These are phyloP conservation scores for Porites cylindrica DNA, from an alignment of 92 coral and sea anemone species.

Conservation along the genomic window DNA sequence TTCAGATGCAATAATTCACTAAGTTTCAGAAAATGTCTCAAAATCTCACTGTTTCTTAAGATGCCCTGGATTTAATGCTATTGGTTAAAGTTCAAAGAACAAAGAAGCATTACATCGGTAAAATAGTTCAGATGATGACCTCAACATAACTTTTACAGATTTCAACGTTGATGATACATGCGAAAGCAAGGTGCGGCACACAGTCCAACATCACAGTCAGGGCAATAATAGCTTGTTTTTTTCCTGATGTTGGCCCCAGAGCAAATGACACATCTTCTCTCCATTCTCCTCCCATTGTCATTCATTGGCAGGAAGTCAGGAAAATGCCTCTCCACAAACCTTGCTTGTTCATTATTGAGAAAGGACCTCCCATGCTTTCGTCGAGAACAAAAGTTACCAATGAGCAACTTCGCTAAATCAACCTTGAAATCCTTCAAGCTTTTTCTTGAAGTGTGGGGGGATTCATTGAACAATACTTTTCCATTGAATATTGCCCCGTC, in stretches of 20 bases:
- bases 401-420: background rate
- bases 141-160: background rate
- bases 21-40: constrained; percentile 4
- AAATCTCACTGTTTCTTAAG: constrained; percentile 14
- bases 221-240: constrained; percentile 20
- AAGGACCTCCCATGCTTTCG: constrained; percentile 40
- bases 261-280: constrained; percentile 47
- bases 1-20: background rate
- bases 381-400: constrained; percentile 40
- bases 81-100: background rate
- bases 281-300: constrained; percentile 36
- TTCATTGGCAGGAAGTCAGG: constrained; percentile 43
- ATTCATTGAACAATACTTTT: constrained; percentile 14
- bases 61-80: constrained; percentile 9
- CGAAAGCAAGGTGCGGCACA: constrained; percentile 46
- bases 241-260: background rate
- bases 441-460: background rate
- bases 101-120: background rate
- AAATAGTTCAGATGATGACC: constrained; percentile 3
- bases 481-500: constrained; percentile 21
- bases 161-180: constrained; percentile 15
- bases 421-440: constrained; percentile 6
- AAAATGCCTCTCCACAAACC: constrained; percentile 53
- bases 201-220: constrained; percentile 32
- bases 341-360: constrained; percentile 18